A percentile compares a stretch with the other conserved stretches of the same genome.
Evolutionary conservation across 1,140 invertebrate species (phyloP).

Genomic region (Procambarus clarkii): DNA sequence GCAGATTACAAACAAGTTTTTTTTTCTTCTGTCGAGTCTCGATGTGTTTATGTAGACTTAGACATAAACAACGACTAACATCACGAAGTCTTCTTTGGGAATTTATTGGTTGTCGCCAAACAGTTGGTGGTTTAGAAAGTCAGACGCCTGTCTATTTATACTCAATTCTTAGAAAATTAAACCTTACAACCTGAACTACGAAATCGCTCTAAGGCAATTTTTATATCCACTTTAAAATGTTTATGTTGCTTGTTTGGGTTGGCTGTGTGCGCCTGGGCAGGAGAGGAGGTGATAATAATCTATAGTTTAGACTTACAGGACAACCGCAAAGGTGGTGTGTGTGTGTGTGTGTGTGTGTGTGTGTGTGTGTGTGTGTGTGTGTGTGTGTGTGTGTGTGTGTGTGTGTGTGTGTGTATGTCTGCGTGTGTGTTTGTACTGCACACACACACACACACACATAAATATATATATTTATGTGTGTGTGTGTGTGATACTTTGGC

Average conservation of each 20-base stretch:
- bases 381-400: too few species aligned
- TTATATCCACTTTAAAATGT: neutral
- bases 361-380: too few species aligned
- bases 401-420: too few species aligned
- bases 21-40: neutral
- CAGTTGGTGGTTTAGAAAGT: neutral
- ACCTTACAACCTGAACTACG: neutral
- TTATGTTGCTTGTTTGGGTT: neutral
- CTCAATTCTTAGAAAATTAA: neutral
- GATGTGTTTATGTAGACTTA: constrained; percentile 32
- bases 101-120: constrained; percentile 23
- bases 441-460: too few species aligned
- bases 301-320: too few species aligned
- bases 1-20: constrained; percentile 42
- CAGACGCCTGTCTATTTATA: neutral
- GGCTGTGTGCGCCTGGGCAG: too few species aligned
- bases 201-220: neutral
- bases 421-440: too few species aligned
- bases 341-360: too few species aligned
- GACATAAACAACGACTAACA: constrained; percentile 10
- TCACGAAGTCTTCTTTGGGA: neutral
- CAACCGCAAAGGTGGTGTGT: too few species aligned
- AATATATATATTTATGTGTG: too few species aligned
- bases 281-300: too few species aligned
- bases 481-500: too few species aligned